Evolutionary conservation across 2,113 vertebrate genomes (phyloP), one percentile per base, ranked within the genome.

Genomic region (Egretta garzetta): DNA sequence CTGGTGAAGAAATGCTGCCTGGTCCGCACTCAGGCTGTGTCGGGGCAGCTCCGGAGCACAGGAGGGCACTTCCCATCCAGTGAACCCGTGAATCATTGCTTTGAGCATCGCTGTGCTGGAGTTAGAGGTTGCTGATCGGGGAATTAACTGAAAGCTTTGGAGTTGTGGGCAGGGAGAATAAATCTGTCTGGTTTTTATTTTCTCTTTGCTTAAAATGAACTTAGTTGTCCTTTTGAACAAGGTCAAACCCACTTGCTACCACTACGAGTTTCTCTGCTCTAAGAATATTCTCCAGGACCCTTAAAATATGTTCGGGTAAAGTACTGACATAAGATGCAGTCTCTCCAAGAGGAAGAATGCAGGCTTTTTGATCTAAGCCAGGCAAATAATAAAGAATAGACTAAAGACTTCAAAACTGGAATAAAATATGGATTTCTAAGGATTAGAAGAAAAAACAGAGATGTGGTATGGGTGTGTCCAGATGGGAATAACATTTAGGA

Each of bases 21-120:
- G 30, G 18, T 27, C 52, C 5, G 1, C 14, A 1, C 50, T 58
- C n/a, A 26, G 0, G 1, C 24, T 27, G 15, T 62, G 41, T n/a
- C 3, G 2, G 39, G 17, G 67, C 62, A 45, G n/a, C 67, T 74
- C 73, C 2, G 3, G 39, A 55, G 23, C 9, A 7, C 5, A 21
- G 45, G 62, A 84, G 21, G 28, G 56, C 68, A 28, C 35, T 56
- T 41, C 3, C 12, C 8, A 0, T 20, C 8, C 3, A 3, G 6
- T 35, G 33, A 85, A 20, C 28, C 26, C 0, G 0, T 23, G 13
- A 35, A 9, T 82, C 23, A 3, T 5, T 53, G 85, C 43, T 89
- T 63, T 68, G 26, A 79, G 43, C 27, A n/a, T 53, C 2, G 3
- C 26, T 45, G 49, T 3, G 1, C 55, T 41, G 16, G 8, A 45